Conservation (phyloP, 2,888 invertebrate genomes). For the Hololepta plana region DNA sequence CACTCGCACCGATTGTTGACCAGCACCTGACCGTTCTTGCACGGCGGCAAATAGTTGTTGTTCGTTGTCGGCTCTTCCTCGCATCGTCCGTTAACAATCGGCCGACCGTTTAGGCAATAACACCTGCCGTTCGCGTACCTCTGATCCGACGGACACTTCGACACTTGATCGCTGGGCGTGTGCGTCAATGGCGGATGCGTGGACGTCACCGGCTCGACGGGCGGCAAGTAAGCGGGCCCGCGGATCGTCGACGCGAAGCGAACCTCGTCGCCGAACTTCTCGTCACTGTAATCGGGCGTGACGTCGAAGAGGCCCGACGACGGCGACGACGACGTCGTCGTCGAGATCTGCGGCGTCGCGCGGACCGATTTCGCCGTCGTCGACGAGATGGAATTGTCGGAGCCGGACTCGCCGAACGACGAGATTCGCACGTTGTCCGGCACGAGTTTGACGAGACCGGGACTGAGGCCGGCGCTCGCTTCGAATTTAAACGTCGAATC, state of each 20-base stretch:
- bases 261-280: constrained; percentile 19
- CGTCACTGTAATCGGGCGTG: constrained; percentile 21
- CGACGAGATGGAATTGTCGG: constrained; percentile 14
- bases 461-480: constrained; percentile 2
- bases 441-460: constrained; percentile 16
- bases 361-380: constrained; percentile 21
- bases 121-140: too few species aligned
- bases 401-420: constrained; percentile 19
- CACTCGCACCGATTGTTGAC: constrained; percentile 5
- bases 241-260: constrained; percentile 20
- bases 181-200: constrained; percentile 11
- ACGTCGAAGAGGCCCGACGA: constrained; percentile 15
- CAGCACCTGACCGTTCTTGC: constrained; percentile 2
- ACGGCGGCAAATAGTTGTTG: constrained; percentile 5
- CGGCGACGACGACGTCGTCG: constrained; percentile 20
- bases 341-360: constrained; percentile 15
- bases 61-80: constrained; percentile 4
- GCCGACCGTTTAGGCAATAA: too few species aligned
- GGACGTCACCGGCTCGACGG: constrained; percentile 12
- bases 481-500: too few species aligned
- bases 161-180: background rate
- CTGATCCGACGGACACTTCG: background rate
- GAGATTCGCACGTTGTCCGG: constrained; percentile 14
- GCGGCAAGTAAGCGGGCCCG: constrained; percentile 26
- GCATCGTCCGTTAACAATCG: too few species aligned